Percentiles rank a stretch among this genome's conserved stretches.
Conservation (phyloP, 2,888 invertebrate species). For the Lobophora halterata region DNA sequence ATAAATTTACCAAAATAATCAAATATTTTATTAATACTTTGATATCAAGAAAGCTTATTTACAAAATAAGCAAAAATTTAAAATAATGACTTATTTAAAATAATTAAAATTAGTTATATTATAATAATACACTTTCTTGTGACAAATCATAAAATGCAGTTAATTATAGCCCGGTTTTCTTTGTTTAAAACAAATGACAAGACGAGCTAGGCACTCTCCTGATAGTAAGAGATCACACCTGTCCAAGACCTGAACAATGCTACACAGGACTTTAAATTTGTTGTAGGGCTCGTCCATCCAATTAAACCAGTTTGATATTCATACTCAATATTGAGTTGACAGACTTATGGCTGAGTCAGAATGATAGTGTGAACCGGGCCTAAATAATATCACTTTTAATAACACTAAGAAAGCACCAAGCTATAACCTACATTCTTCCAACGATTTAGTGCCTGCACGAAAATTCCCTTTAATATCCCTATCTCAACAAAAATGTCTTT, state of each 20-base stretch:
- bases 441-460: slow-evolving; percentile 22
- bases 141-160: slow-evolving; percentile 1
- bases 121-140: slow-evolving; percentile 3
- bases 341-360: slow-evolving; percentile 22
- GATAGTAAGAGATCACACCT: too few relatives aligned
- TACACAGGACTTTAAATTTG: too few relatives aligned
- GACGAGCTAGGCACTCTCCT: too few relatives aligned
- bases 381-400: slow-evolving; percentile 12
- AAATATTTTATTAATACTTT: too few relatives aligned
- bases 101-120: not conserved
- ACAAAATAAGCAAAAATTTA: not conserved
- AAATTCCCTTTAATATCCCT: slow-evolving; percentile 6
- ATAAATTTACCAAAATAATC: too few relatives aligned
- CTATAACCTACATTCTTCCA: slow-evolving; percentile 39
- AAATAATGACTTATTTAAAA: slow-evolving; percentile 1
- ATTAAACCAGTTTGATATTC: too few relatives aligned
- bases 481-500: slow-evolving; percentile 1
- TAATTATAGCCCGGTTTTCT: slow-evolving; percentile 11
- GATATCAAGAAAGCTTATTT: too few relatives aligned
- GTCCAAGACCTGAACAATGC: too few relatives aligned
- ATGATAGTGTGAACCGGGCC: slow-evolving; percentile 12
- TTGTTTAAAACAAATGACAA: too few relatives aligned
- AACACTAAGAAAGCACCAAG: slow-evolving; percentile 48
- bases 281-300: too few relatives aligned
- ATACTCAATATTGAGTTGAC: not conserved